Evolutionary conservation across 2,797 vertebrate species (phyloP).

Genomic region (Triplophysa bombifrons): DNA sequence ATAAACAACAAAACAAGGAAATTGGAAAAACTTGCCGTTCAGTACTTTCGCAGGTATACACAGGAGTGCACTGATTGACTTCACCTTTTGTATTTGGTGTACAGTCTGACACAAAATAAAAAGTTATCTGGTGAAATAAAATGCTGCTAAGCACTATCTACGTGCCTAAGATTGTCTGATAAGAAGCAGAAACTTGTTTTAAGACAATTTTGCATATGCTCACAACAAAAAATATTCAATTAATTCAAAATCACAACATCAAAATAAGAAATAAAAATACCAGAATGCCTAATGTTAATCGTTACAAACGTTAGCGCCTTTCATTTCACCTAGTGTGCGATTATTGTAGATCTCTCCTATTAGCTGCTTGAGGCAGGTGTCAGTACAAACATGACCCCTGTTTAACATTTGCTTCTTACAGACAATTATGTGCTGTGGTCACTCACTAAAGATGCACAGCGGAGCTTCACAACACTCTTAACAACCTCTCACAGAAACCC

Average conservation of each 20-base stretch:
- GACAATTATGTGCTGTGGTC: slow-evolving; percentile 20
- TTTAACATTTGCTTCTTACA: slow-evolving; percentile 28
- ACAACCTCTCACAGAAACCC: slow-evolving; percentile 16
- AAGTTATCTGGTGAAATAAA: too few relatives aligned
- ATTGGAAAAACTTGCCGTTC: not conserved
- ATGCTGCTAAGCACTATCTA: too few relatives aligned
- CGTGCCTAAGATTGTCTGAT: too few relatives aligned
- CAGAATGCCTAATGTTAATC: slow-evolving; percentile 15
- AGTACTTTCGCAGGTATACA: not conserved
- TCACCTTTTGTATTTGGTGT: not conserved
- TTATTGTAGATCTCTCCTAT: slow-evolving; percentile 30
- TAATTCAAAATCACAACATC: not conserved
- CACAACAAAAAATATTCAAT: not conserved
- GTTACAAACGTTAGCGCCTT: slow-evolving; percentile 6
- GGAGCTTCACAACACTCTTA: slow-evolving; percentile 12
- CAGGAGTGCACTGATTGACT: slow-evolving; percentile 7
- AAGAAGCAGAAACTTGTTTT: too few relatives aligned
- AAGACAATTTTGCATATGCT: not conserved
- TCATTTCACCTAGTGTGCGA: slow-evolving; percentile 26
- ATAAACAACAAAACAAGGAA: slow-evolving; percentile 12
- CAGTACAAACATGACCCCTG: slow-evolving; percentile 31
- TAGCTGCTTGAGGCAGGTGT: slow-evolving; percentile 35
- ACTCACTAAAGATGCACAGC: not conserved
- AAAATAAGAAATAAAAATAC: not conserved
- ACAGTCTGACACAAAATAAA: not conserved